Evolutionary conservation across 2,797 vertebrate genomes (phyloP), one percentile per base, ranked within the genome.

Genomic region (Sciurus vulgaris): DNA sequence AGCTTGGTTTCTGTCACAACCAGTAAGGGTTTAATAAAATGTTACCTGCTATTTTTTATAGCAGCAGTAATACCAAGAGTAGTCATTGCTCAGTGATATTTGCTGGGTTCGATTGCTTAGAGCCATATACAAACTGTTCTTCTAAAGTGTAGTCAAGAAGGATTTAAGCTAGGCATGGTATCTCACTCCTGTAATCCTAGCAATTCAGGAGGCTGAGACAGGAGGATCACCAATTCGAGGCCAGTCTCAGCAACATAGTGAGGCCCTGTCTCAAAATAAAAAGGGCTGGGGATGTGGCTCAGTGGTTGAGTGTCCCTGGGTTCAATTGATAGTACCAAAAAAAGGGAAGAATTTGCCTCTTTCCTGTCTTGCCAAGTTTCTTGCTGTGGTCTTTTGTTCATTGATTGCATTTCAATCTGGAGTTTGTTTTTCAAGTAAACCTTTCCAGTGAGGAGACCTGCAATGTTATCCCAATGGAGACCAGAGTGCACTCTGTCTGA

Each of bases 301-400:
- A 54, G 54, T 54, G 18, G 54, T 54, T 54, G 18, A 54, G 18
- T 54, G 54, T 54, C 54, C 54, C 54, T 54, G 54, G 54, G 18
- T 54, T 54, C 6, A 20, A 54, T 54, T 20, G 17, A 54, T 5
- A 54, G 54, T 54, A 54, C 54, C 49, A 49, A 49, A 49, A 49
- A 49, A 54, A 20, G 17, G 17, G 54, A 54, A 54, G 54, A 54
- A 54, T 20, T 54, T 54, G 54, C 61, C 30, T 78, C 47, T 83
- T 96, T 95, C 77, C 33, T 89, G 6, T 92, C 63, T 94, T 96
- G 86, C 70, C 65, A 87, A 79, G 24, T 79, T 87, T 87, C 72
- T 69, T 94, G 24, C 38, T 79, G 38, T 89, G 44, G 77, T 22
- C 30, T 61, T 47, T 91, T 97, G 89, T 30, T 67, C 65, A 84